Base-by-base conservation (phyloP, 2,888 invertebrate species). In the Agrochola litura region DNA sequence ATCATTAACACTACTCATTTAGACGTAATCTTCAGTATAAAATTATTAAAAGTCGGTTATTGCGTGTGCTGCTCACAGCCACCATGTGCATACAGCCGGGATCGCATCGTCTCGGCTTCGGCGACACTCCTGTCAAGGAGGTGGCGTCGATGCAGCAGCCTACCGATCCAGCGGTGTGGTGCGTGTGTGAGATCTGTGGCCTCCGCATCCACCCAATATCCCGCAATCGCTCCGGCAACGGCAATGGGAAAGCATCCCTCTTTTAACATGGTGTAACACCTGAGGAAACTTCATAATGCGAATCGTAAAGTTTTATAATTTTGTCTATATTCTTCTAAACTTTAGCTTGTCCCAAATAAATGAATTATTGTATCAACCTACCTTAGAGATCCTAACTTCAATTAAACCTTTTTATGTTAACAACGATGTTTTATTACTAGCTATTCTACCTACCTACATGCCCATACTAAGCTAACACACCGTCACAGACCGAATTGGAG, bases 321-420 rank as follows among this genome's bases (percentile, higher is more conserved):
- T 83, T n/a, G 66, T n/a, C 70, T 71, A 41, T 58, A 19, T 54
- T 73, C 68, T 83, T 83, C 72, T 52, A 0, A 54, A 22, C 72
- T 84, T 49, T 83, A 79, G 81, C 46, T 65, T 64, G 64, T 79
- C 72, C 84, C 41, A 71, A 61, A 61, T 73, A n/a, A 82, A 84
- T 58, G 54, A 84, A 82, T 74, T 43, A 58, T 65, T 69, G 30
- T 83, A 56, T 81, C 72, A 83, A 65, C 84, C 84, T 65, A n/a
- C 84, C 77, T 54, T 80, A 79, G 72, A 52, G 16, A 70, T 71
- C 80, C 72, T n/a, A 25, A 71, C 77, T 79, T 79, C 80, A 22
- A 80, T 77, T 72, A 77, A 73, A 80, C 61, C 80, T n/a, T 46
- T 77, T 49, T 80, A 41, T 16, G 80, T 77, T 77, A 46, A n/a